Evolutionary conservation across 2,113 vertebrate genomes (phyloP).

Genomic region (Silurus asotus): DNA sequence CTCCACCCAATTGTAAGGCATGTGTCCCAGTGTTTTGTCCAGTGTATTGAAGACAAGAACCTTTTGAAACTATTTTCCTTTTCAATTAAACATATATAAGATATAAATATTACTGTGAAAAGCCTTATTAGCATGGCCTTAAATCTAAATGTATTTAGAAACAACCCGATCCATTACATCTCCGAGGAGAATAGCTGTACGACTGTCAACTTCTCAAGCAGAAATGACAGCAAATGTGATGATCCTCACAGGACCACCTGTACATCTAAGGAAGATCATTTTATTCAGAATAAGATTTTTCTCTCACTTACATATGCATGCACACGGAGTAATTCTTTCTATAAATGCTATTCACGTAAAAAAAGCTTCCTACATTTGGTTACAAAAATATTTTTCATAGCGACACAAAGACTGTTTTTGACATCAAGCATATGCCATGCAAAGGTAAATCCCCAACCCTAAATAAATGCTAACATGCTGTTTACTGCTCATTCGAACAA

Average conservation of each 20-base stretch:
- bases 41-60: no score
- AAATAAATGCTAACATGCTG: constrained; percentile 5
- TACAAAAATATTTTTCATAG: neutral
- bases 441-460: neutral
- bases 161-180: neutral
- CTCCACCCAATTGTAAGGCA: no score
- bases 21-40: no score
- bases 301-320: neutral
- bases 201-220: neutral
- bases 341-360: neutral
- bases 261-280: neutral
- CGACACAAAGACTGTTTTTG: neutral
- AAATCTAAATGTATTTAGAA: neutral
- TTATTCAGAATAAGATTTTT: neutral
- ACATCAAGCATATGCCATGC: neutral
- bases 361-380: neutral
- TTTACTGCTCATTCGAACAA: neutral
- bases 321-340: neutral
- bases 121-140: neutral
- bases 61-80: no score
- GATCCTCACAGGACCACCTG: neutral
- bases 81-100: no score
- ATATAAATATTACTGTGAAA: neutral
- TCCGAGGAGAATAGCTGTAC: neutral
- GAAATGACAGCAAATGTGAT: constrained; percentile 17